Evolutionary conservation across 1,140 invertebrate genomes (phyloP).

Genomic region (Rhopalosiphum padi): DNA sequence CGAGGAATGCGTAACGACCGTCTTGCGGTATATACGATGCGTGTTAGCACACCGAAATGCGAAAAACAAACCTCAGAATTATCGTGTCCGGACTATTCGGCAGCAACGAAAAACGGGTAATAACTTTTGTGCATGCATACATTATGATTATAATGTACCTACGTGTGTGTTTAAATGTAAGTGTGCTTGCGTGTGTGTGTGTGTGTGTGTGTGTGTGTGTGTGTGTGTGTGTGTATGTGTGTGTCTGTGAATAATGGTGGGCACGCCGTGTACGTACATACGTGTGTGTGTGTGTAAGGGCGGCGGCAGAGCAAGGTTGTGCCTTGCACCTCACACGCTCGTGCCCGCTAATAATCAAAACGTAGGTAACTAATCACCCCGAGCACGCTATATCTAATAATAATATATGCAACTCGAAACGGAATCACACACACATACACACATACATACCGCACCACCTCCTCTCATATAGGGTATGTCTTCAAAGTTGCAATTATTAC

Average conservation of each 20-base stretch:
- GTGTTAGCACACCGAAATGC: slow-evolving; percentile 46
- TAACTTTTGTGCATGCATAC: slow-evolving; percentile 56
- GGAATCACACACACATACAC: slow-evolving; percentile 23
- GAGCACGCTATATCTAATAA: slow-evolving; percentile 51
- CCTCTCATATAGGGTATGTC: background rate
- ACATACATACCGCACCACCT: background rate
- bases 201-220: background rate
- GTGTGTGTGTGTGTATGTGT: slow-evolving; percentile 5
- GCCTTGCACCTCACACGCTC: slow-evolving; percentile 57
- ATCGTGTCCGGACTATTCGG: slow-evolving; percentile 50
- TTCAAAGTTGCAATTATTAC: background rate
- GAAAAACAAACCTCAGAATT: slow-evolving; percentile 54
- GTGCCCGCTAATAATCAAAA: slow-evolving; percentile 53
- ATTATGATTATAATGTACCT: slow-evolving; percentile 44
- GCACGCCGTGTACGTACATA: background rate
- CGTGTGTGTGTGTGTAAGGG: background rate
- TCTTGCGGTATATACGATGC: background rate
- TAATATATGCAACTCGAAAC: slow-evolving; percentile 31
- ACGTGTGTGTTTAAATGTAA: slow-evolving; percentile 4
- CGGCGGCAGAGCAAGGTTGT: slow-evolving; percentile 49
- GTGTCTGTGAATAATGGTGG: background rate
- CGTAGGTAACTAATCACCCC: slow-evolving; percentile 48
- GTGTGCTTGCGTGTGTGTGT: background rate
- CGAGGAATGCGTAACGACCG: slow-evolving; percentile 2
- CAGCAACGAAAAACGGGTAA: slow-evolving; percentile 41